phyloP scores from a whole-genome alignment of 92 coral and sea anemone species.

The Chrysogorgia sp. region DNA sequence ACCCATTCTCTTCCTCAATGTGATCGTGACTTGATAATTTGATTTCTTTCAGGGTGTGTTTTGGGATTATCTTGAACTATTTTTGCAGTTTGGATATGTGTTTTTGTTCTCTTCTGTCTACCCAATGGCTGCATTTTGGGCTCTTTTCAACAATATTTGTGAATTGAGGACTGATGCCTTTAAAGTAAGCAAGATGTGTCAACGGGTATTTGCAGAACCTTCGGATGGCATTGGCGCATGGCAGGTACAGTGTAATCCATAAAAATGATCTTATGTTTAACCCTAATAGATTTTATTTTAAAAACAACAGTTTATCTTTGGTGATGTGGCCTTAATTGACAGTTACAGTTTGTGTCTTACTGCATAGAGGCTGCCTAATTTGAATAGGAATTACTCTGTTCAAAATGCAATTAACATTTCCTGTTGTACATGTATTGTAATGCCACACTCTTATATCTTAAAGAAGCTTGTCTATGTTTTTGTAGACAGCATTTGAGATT shows the following conservation, averaged over 20 bases:
- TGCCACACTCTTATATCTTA: background rate
- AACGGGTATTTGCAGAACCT: constrained; percentile 82
- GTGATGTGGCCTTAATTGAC: no score
- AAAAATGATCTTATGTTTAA: background rate
- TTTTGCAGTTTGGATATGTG: constrained; percentile 98
- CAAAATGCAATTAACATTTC: background rate
- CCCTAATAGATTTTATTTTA: no score
- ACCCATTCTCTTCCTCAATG: no score
- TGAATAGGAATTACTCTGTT: no score
- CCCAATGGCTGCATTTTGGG: constrained; percentile 99
- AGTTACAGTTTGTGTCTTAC: no score
- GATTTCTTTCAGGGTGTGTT: constrained; percentile 82
- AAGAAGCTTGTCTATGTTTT: background rate
- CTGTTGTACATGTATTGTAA: background rate
- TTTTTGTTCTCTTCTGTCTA: constrained; percentile 96
- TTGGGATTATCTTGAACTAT: constrained; percentile 92
- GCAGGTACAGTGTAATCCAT: constrained; percentile 77
- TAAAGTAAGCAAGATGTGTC: constrained; percentile 88
- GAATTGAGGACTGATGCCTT: constrained; percentile 98
- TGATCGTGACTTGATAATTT: no score
- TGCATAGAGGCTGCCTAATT: no score
- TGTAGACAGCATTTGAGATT: constrained; percentile 83
- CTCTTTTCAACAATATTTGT: constrained; percentile 86
- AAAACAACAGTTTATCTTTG: no score
- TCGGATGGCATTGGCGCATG: constrained; percentile 95